Evolutionary conservation across 2,113 vertebrate genomes (phyloP), one percentile per base, ranked within the genome.

Genomic region (Oryzias celebensis): DNA sequence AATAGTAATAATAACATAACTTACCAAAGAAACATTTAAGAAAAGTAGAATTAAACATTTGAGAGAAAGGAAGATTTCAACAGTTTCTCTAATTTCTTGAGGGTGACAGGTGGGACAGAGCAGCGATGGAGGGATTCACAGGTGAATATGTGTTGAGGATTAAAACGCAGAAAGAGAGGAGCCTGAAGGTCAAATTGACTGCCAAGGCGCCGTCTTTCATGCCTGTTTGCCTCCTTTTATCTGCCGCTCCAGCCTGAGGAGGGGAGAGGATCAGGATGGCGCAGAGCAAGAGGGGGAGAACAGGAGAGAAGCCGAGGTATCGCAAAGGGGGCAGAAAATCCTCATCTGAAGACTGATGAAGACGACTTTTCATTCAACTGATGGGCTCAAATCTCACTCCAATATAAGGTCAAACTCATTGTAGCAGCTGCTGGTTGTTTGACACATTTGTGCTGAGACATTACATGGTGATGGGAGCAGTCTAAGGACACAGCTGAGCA

Each of bases 101-200:
- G 5, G 59, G 26, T 47, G 61, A 20, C 2, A 42, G 63, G 75
- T 24, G 55, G 68, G 42, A 59, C 4, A 26, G 36, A 24, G 67
- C 46, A 26, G 64, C 51, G 55, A 60, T 36, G 55, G 46, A 67
- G 78, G 65, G 70, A 23, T 78, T 72, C 55, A 63, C 78, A 85
- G 84, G 84, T 86, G 78, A 83, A 68, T 57, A 26, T 64, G 57
- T 58, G 61, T 18, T 41, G 43, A 14, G 58, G 64, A 75, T 72
- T 65, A 31, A 57, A 75, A 55, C 4, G 53, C 28, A 65, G 54
- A 44, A 74, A 58, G 61, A 71, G 71, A 61, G 52, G 75, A 85
- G 82, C 81, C 87, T 71, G 51, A 66, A 87, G 87, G 85, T 88
- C 85, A 77, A 65, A 61, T 67, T 31, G 58, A 64, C 78, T 81